Conservation (phyloP, 2,113 vertebrate species). For the Atlantisia rogersi region DNA sequence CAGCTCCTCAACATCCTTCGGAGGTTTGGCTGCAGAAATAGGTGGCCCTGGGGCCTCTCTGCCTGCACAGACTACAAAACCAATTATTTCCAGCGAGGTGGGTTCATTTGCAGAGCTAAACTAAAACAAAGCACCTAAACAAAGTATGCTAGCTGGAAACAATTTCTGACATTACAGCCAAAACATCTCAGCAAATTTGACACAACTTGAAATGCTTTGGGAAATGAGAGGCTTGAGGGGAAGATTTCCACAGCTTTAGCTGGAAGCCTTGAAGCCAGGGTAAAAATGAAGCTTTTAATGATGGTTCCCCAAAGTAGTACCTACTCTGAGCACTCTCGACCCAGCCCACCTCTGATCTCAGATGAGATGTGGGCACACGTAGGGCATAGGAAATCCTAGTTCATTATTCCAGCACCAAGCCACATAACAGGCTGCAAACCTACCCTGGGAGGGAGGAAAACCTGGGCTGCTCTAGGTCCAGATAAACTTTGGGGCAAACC, state of each 20-base stretch:
- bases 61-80: not conserved
- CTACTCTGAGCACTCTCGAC: not conserved
- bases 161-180: not conserved
- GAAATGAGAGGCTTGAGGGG: not conserved
- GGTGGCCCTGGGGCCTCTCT: not conserved
- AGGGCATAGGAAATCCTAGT: not conserved
- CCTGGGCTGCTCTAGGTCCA: not conserved
- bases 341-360: not conserved
- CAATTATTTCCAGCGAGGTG: not conserved
- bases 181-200: not conserved
- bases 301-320: not conserved
- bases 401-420: not conserved
- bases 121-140: not conserved
- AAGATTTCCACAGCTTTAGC: not conserved
- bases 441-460: not conserved
- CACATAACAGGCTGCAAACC: not conserved
- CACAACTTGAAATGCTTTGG: not conserved
- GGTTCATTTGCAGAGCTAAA: not conserved
- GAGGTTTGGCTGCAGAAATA: not conserved
- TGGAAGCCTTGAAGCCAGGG: not conserved
- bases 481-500: not conserved
- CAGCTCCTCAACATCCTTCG: not conserved
- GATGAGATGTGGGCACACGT: not conserved
- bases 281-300: not conserved
- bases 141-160: not conserved